Evolutionary conservation across 2,888 invertebrate species (phyloP).

Genomic region (Apotomis turbidana): DNA sequence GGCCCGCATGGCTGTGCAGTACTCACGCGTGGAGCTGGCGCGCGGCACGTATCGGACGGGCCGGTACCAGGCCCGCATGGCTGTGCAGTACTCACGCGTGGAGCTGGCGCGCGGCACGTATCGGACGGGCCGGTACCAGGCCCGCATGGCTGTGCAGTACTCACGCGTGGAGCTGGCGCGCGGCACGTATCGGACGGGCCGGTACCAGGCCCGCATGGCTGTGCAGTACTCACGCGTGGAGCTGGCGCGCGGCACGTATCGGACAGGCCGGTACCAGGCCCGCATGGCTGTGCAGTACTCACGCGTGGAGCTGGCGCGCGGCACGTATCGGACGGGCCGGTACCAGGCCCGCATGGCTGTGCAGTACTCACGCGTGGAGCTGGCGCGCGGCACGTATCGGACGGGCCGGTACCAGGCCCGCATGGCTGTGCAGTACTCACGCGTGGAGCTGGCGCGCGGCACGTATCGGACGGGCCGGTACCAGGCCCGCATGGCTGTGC

Average conservation of each 20-base stretch:
- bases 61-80: background rate
- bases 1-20: background rate
- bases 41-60: too few relatives aligned
- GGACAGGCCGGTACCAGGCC: background rate
- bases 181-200: too few relatives aligned
- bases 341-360: background rate
- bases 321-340: too few relatives aligned
- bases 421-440: too few relatives aligned
- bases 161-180: slow-evolving; percentile 1
- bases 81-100: slow-evolving; percentile 4
- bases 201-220: background rate
- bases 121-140: background rate
- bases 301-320: slow-evolving; percentile 38
- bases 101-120: background rate
- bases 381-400: slow-evolving; percentile 28
- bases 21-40: too few relatives aligned
- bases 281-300: background rate
- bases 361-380: slow-evolving; percentile 34
- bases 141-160: background rate
- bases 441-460: too few relatives aligned
- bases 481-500: too few relatives aligned
- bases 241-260: slow-evolving; percentile 35
- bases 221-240: slow-evolving; percentile 26
- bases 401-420: slow-evolving; percentile 1
- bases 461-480: too few relatives aligned